A percentile compares a stretch with the other conserved stretches of the same genome.
These are phyloP conservation scores for Dolichoris vasculosae DNA, from an alignment of 1,140 invertebrate genomes.

Conservation along the genomic window DNA sequence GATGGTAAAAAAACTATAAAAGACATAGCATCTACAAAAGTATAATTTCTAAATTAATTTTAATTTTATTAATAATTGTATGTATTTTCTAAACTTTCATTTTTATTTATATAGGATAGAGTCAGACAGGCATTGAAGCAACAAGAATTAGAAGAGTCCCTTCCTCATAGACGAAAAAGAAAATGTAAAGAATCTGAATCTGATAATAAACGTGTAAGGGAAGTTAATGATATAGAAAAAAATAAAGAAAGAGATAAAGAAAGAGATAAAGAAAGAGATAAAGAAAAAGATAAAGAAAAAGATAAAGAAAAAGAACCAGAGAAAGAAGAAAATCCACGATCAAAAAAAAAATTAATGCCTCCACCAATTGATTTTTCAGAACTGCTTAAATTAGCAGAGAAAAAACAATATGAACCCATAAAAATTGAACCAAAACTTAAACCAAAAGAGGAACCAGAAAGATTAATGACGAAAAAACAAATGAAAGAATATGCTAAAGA, in stretches of 20 bases:
- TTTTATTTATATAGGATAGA: slow-evolving; percentile 72
- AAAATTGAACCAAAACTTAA: slow-evolving; percentile 78
- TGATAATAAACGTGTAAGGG: slow-evolving; percentile 41
- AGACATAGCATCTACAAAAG: slow-evolving; percentile 74
- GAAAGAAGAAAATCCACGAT: slow-evolving; percentile 76
- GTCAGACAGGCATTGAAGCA: slow-evolving; percentile 84
- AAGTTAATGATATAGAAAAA: slow-evolving; percentile 53
- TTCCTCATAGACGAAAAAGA: slow-evolving; percentile 80
- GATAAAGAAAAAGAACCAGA: slow-evolving; percentile 60
- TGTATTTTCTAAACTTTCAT: background rate
- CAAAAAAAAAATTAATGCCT: slow-evolving; percentile 76
- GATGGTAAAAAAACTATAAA: slow-evolving; percentile 70
- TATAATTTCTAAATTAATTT: slow-evolving; percentile 54
- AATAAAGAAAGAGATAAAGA: slow-evolving; percentile 51
- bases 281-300: slow-evolving; percentile 57
- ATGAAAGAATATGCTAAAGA: slow-evolving; percentile 81
- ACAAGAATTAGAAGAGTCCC: slow-evolving; percentile 82
- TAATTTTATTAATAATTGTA: slow-evolving; percentile 21
- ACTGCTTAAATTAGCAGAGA: slow-evolving; percentile 85
- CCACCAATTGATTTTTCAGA: slow-evolving; percentile 84
- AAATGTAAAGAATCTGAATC: slow-evolving; percentile 66
- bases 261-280: slow-evolving; percentile 48
- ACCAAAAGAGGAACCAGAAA: slow-evolving; percentile 78
- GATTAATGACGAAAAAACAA: slow-evolving; percentile 87
- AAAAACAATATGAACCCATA: slow-evolving; percentile 88